Conservation (phyloP, 1,140 invertebrate species). For the Conopomorpha cramerella region DNA sequence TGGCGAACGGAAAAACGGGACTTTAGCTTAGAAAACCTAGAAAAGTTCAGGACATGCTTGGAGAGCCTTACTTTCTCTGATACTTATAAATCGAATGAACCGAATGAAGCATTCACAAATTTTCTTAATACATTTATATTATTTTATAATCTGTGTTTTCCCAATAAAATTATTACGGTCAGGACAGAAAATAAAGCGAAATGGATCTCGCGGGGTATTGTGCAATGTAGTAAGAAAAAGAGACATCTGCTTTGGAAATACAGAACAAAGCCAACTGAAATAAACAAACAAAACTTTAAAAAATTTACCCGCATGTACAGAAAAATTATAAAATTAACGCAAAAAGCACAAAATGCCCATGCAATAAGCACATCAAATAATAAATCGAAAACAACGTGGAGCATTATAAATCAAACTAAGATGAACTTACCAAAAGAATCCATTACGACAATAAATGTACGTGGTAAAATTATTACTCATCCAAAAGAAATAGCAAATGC, state of each 20-base stretch:
- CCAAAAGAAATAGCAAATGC: constrained; percentile 1
- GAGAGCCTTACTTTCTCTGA: neutral
- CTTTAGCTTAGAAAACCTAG: constrained; percentile 1
- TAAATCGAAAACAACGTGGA: constrained; percentile 2
- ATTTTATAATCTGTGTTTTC: constrained; percentile 5
- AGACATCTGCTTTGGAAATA: constrained; percentile 2
- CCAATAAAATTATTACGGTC: neutral
- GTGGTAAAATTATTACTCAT: constrained; percentile 1
- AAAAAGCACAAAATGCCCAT: constrained; percentile 3
- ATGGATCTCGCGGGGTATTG: constrained; percentile 4
- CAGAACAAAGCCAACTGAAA: neutral
- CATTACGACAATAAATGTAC: constrained; percentile 1
- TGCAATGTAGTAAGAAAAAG: constrained; percentile 4
- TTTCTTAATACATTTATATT: constrained; percentile 1
- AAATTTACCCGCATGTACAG: constrained; percentile 1
- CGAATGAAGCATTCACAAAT: neutral
- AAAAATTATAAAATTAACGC: constrained; percentile 3
- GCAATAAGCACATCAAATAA: neutral
- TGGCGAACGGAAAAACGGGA: neutral
- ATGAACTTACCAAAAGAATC: neutral
- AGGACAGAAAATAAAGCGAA: neutral
- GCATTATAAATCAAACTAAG: constrained; percentile 2
- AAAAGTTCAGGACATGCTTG: neutral
- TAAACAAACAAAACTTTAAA: neutral
- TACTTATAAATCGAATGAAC: neutral